A percentile compares a stretch with the other conserved stretches of the same genome.
Evolutionary conservation across 1,140 invertebrate genomes (phyloP).

Genomic region (Drosophila kikkawai): DNA sequence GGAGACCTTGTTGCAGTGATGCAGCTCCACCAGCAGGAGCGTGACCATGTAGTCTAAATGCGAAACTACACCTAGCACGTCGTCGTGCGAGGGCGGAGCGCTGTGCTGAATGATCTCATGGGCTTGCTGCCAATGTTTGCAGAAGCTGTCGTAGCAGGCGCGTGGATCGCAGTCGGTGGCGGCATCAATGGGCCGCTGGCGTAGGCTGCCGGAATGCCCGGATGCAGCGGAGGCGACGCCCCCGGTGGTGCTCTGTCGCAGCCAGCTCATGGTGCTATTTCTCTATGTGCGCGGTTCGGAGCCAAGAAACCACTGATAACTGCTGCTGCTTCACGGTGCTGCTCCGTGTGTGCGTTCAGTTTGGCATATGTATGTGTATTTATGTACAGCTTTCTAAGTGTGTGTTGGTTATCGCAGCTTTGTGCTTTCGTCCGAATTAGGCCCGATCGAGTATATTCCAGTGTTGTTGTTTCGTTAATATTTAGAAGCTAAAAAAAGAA

Average conservation of each 20-base stretch:
- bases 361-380: constrained; percentile 51
- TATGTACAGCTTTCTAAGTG: constrained; percentile 17
- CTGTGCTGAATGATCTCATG: constrained; percentile 91
- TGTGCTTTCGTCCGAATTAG: constrained; percentile 53
- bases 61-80: constrained; percentile 95
- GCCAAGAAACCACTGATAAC: constrained; percentile 35
- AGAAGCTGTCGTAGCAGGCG: constrained; percentile 96
- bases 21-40: constrained; percentile 93
- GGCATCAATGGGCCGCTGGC: constrained; percentile 84
- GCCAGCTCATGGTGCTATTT: constrained; percentile 88
- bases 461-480: constrained; percentile 36
- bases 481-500: constrained; percentile 59
- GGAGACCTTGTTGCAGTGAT: constrained; percentile 85
- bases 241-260: constrained; percentile 87
- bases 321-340: background rate
- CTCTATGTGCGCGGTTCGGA: constrained; percentile 25
- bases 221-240: constrained; percentile 55
- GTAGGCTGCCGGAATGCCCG: constrained; percentile 32
- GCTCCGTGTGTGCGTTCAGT: constrained; percentile 28
- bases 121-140: constrained; percentile 97
- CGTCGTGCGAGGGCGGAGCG: constrained; percentile 90
- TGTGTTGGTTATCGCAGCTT: constrained; percentile 49
- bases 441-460: constrained; percentile 61
- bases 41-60: constrained; percentile 97
- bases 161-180: constrained; percentile 89